A percentile compares a stretch with the other conserved stretches of the same genome.
These are phyloP conservation scores for Drosophila rellima DNA, from an alignment of 2,888 invertebrate species.

Conservation along the genomic window DNA sequence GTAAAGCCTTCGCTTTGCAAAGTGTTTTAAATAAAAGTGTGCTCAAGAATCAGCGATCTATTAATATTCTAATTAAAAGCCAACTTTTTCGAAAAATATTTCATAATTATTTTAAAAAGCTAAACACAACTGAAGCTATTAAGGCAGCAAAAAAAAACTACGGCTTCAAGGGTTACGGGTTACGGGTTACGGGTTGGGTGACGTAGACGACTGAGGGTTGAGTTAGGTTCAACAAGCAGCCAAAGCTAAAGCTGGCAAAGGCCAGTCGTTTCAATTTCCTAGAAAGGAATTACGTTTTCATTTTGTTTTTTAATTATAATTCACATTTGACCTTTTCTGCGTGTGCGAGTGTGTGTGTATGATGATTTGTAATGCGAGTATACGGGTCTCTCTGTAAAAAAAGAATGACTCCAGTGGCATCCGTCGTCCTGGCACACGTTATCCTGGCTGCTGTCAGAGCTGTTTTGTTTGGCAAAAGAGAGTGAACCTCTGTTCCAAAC, in stretches of 20 bases:
- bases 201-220: background rate
- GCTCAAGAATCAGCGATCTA: conserved; percentile 29
- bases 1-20: background rate
- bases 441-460: conserved; percentile 43
- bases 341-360: conserved; percentile 13
- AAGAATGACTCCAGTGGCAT: conserved; percentile 36
- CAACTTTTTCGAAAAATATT: conserved; percentile 19
- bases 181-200: too few relatives aligned
- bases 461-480: conserved; percentile 29
- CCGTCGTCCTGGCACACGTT: conserved; percentile 10
- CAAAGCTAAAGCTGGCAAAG: conserved; percentile 13
- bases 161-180: background rate
- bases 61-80: conserved; percentile 32
- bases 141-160: conserved; percentile 18
- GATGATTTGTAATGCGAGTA: conserved; percentile 28
- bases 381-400: conserved; percentile 19
- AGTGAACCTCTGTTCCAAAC: conserved; percentile 59
- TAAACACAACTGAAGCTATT: conserved; percentile 1
- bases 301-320: conserved; percentile 61
- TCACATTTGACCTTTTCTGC: conserved; percentile 60
- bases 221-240: conserved; percentile 19
- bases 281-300: conserved; percentile 67
- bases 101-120: conserved; percentile 22
- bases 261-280: conserved; percentile 69
- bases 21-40: conserved; percentile 12